Evolutionary conservation across 1,140 invertebrate species (phyloP), one percentile per base, ranked within the genome.

Genomic region (Ceratina japonica): DNA sequence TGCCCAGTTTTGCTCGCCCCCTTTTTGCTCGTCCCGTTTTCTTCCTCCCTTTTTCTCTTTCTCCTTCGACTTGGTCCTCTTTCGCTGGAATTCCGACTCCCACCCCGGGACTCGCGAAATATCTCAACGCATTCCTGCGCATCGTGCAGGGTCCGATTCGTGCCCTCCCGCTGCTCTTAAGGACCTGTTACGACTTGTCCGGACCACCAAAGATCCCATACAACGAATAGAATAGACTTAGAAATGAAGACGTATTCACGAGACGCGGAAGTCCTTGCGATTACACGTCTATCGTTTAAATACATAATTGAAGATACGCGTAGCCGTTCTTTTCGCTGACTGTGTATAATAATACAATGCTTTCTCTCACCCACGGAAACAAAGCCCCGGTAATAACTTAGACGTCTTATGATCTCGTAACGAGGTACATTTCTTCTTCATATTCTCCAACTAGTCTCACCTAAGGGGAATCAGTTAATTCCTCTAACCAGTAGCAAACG

Each of bases 111-210:
- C 65, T 82, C 83, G 81, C 81, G 82, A 88, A 77, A 87, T 87
- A 89, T 86, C 80, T 81, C 72, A 77, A 81, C 75, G 79, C 86
- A 88, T 89, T 89, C 87, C 82, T 83, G 65, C 79, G 72, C 77
- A 80, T 73, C 72, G 80, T 68, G 58, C 68, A 13, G 37, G 27
- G 59, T 44, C 63, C 83, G 83, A 85, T 85, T 85, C 62, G 56
- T 77, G 56, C 56, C 71, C 61, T 66, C 59, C 64, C 54, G 58
- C 49, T 12, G 64, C 12, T 31, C 73, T 80, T 69, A 73, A 52
- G 83, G 20, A 37, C 18, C 27, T 83, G 72, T 83, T 80, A 62
- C 54, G 62, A 75, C 68, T 51, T 7, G 0, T 10, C 51, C 12
- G 20, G 0, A 31, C 24, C 51, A n/a, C 22, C 5, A 5, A 61